Percentiles rank a stretch among this genome's conserved stretches.
Conservation (phyloP, 1,140 invertebrate species). For the Panonychus citri region DNA sequence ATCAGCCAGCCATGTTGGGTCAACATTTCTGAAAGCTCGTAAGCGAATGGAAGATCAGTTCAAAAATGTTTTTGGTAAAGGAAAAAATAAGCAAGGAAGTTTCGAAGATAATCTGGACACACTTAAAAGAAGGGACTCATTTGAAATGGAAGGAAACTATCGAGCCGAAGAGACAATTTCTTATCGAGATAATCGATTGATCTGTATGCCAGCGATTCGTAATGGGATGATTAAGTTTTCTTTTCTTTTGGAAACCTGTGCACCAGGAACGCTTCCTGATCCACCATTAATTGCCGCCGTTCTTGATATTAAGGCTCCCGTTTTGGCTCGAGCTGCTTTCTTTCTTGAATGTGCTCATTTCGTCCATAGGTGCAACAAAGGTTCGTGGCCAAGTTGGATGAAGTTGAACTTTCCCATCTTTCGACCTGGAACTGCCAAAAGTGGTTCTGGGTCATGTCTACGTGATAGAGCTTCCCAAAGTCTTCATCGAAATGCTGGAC, state of each 20-base stretch:
- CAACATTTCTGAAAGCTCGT: constrained; percentile 48
- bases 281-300: constrained; percentile 80
- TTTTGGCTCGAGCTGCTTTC: constrained; percentile 66
- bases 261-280: constrained; percentile 84
- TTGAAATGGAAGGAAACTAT: constrained; percentile 43
- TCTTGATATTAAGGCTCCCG: constrained; percentile 80
- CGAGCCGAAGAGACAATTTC: constrained; percentile 44
- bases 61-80: constrained; percentile 29
- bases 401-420: constrained; percentile 57
- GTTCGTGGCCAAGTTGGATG: constrained; percentile 92
- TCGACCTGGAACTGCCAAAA: constrained; percentile 35
- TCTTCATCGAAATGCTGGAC: constrained; percentile 72
- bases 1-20: constrained; percentile 27
- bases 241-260: constrained; percentile 76
- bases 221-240: constrained; percentile 59
- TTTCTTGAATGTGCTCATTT: constrained; percentile 84
- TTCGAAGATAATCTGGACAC: constrained; percentile 55
- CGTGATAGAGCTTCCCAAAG: constrained; percentile 31
- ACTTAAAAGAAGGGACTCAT: constrained; percentile 52
- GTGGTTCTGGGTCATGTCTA: neutral
- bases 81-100: constrained; percentile 56
- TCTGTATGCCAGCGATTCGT: constrained; percentile 42
- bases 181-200: constrained; percentile 54
- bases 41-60: constrained; percentile 60
- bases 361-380: constrained; percentile 89